Conservation (phyloP, 2,888 invertebrate genomes). For the Leucophenga maculata region DNA sequence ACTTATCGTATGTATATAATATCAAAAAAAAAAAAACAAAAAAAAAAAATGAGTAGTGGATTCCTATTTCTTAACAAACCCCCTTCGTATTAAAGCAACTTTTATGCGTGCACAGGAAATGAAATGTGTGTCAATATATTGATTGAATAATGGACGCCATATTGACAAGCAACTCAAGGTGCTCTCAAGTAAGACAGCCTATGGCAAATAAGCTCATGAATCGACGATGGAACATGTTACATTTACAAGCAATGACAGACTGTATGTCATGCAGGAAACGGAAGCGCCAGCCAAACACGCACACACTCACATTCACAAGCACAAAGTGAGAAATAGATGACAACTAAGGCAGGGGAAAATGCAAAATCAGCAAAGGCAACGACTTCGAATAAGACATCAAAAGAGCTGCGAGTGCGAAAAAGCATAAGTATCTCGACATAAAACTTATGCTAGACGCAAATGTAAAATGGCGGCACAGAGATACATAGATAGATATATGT, state of each 20-base stretch:
- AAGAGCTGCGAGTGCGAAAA: conserved; percentile 53
- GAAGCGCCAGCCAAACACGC: not conserved
- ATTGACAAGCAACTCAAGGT: conserved; percentile 63
- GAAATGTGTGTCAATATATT: conserved; percentile 65
- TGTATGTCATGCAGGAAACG: conserved; percentile 11
- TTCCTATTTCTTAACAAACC: too few relatives aligned
- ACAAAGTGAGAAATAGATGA: not conserved
- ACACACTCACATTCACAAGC: not conserved
- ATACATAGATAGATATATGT: conserved; percentile 20
- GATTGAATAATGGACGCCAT: conserved; percentile 65
- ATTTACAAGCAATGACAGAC: conserved; percentile 30
- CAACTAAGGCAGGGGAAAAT: not conserved
- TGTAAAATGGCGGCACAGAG: conserved; percentile 4
- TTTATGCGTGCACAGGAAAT: conserved; percentile 36
- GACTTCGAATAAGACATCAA: conserved; percentile 38
- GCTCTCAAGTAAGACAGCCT: conserved; percentile 42
- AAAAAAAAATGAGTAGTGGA: too few relatives aligned
- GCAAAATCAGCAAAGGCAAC: conserved; percentile 15
- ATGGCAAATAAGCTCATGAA: not conserved
- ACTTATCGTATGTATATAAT: too few relatives aligned
- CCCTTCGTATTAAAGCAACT: too few relatives aligned
- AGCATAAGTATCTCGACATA: not conserved
- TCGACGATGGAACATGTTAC: not conserved
- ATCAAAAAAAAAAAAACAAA: not conserved
- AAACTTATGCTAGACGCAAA: not conserved